phyloP scores from a whole-genome alignment of 2,797 vertebrate species.

The Chlorospingus flavigularis region DNA sequence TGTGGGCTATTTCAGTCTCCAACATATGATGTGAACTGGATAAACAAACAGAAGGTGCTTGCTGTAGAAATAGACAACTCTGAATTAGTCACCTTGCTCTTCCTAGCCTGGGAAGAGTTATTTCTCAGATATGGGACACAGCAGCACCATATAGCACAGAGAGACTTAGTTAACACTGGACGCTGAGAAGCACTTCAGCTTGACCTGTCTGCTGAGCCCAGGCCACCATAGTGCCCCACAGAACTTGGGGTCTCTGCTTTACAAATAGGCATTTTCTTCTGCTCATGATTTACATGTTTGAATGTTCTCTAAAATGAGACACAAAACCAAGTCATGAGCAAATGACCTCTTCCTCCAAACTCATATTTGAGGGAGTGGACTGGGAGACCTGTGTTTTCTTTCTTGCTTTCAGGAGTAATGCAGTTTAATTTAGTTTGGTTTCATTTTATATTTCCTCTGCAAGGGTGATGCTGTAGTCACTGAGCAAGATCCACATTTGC shows the following conservation, averaged over 20 bases:
- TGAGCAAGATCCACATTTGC: not conserved
- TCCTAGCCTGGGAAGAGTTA: not conserved
- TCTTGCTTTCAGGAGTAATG: not conserved
- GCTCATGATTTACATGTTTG: not conserved
- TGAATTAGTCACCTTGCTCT: not conserved
- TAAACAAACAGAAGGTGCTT: conserved; percentile 22
- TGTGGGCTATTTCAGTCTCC: not conserved
- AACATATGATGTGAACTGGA: not conserved
- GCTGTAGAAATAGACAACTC: not conserved
- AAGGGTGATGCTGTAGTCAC: not conserved
- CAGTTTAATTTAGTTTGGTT: not conserved
- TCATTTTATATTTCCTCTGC: not conserved
- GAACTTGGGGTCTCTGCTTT: not conserved
- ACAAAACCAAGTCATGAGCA: not conserved
- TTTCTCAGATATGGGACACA: not conserved
- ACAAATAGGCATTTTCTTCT: not conserved
- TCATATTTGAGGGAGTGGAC: not conserved
- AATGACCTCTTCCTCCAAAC: not conserved
- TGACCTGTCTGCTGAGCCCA: not conserved
- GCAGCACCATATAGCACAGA: accelerated
- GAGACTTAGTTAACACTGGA: not conserved
- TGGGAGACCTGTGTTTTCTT: not conserved
- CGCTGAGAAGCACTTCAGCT: not conserved
- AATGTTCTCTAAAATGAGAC: not conserved
- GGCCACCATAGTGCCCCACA: not conserved